Conservation (phyloP, 2,888 invertebrate species). For the Drosophila parthenogenetica region DNA sequence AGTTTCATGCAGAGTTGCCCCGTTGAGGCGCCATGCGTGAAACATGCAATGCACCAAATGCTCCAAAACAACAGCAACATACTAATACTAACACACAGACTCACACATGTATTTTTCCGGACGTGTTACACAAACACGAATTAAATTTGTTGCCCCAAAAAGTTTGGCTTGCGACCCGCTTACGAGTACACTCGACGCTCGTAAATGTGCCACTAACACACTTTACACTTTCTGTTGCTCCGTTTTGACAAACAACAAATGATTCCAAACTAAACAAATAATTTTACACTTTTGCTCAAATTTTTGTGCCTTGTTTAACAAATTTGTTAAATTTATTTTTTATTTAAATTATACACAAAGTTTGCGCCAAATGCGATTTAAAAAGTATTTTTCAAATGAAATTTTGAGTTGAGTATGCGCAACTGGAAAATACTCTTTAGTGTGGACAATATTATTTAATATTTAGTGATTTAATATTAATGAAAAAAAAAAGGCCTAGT, state of each 20-base stretch:
- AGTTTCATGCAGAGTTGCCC: conserved; percentile 56
- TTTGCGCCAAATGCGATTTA: not conserved
- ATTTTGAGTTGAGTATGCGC: not conserved
- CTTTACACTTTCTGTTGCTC: conserved; percentile 20
- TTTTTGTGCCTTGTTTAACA: conserved; percentile 2
- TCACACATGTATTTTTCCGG: conserved; percentile 35
- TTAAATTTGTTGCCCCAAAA: conserved; percentile 64
- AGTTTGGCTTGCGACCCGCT: conserved; percentile 32
- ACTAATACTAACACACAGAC: not conserved
- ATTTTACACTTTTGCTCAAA: conserved; percentile 22
- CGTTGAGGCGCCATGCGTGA: conserved; percentile 43
- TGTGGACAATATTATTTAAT: not conserved
- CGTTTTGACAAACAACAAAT: conserved; percentile 31
- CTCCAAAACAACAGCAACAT: conserved; percentile 22
- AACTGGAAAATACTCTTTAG: not conserved
- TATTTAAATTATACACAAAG: not conserved
- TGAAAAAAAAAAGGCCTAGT: not conserved
- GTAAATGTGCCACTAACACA: conserved; percentile 59
- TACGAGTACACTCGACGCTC: conserved; percentile 17
- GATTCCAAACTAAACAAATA: conserved; percentile 31
- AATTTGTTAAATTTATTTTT: conserved; percentile 2
- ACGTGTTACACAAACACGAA: conserved; percentile 66
- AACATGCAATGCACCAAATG: conserved; percentile 44
- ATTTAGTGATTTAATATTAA: too few species aligned
- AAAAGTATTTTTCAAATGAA: not conserved